A percentile compares a stretch with the other conserved stretches of the same genome.
Evolutionary conservation across 1,140 invertebrate genomes (phyloP).

Genomic region (Hypothenemus hampei): DNA sequence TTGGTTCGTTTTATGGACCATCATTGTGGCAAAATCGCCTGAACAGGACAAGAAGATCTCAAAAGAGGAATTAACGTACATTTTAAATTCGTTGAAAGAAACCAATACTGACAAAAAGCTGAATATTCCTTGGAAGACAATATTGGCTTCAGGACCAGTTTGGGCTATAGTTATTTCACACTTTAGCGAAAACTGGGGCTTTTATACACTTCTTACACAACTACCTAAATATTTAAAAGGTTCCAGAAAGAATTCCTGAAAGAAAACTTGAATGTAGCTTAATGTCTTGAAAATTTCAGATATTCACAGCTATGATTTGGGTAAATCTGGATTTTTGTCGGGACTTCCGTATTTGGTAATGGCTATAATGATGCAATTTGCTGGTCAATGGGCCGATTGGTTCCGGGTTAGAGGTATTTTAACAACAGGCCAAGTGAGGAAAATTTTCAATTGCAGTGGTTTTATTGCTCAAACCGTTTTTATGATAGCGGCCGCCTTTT

Average conservation of each 20-base stretch:
- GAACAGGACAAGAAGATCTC: slow-evolving; percentile 71
- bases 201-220: slow-evolving; percentile 87
- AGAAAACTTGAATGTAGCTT: neutral
- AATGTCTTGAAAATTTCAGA: slow-evolving; percentile 49
- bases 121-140: slow-evolving; percentile 70
- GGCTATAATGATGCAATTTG: slow-evolving; percentile 73
- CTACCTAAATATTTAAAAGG: slow-evolving; percentile 88
- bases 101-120: neutral
- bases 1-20: slow-evolving; percentile 67
- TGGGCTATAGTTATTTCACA: slow-evolving; percentile 89
- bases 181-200: slow-evolving; percentile 94
- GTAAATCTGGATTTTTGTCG: slow-evolving; percentile 73
- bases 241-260: no score
- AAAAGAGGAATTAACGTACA: slow-evolving; percentile 70
- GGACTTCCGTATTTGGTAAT: slow-evolving; percentile 84
- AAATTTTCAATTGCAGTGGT: slow-evolving; percentile 71
- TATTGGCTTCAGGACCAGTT: slow-evolving; percentile 78
- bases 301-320: slow-evolving; percentile 64
- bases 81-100: slow-evolving; percentile 50
- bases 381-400: slow-evolving; percentile 79
- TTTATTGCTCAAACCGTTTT: slow-evolving; percentile 80
- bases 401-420: slow-evolving; percentile 59
- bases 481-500: slow-evolving; percentile 73
- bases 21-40: slow-evolving; percentile 70
- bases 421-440: slow-evolving; percentile 68